phyloP scores from a whole-genome alignment of 2,888 invertebrate genomes.

The Doris montereyensis region DNA sequence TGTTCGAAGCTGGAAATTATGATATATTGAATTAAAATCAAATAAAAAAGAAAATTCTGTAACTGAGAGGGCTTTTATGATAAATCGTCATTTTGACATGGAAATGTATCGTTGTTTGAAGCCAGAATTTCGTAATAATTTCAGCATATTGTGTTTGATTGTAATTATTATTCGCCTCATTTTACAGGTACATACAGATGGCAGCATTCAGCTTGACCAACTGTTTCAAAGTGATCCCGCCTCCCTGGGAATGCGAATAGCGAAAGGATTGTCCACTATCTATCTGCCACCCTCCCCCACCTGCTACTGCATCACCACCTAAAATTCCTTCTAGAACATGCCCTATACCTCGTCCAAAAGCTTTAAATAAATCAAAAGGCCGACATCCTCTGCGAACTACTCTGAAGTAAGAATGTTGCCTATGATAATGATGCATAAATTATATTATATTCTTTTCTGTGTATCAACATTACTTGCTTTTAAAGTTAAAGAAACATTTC shows the following conservation, averaged over 20 bases:
- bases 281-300: conserved; percentile 67
- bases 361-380: conserved; percentile 41
- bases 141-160: no score
- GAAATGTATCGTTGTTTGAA: no score
- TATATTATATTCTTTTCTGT: background rate
- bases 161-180: no score
- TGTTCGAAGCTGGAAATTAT: no score
- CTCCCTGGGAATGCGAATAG: conserved; percentile 64
- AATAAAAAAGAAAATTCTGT: no score
- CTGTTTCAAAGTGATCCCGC: conserved; percentile 47
- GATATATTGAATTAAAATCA: no score
- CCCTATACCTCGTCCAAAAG: background rate
- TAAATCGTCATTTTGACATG: no score
- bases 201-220: conserved; percentile 56
- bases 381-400: conserved; percentile 52
- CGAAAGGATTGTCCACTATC: conserved; percentile 58
- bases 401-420: conserved; percentile 53
- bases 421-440: background rate
- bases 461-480: no score
- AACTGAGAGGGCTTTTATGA: no score
- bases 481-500: no score
- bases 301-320: conserved; percentile 45
- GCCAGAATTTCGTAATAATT: no score
- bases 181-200: conserved; percentile 61
- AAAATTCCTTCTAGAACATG: conserved; percentile 31